Base-by-base conservation (phyloP, 2,888 invertebrate genomes). In the Nesidiocoris tenuis region DNA sequence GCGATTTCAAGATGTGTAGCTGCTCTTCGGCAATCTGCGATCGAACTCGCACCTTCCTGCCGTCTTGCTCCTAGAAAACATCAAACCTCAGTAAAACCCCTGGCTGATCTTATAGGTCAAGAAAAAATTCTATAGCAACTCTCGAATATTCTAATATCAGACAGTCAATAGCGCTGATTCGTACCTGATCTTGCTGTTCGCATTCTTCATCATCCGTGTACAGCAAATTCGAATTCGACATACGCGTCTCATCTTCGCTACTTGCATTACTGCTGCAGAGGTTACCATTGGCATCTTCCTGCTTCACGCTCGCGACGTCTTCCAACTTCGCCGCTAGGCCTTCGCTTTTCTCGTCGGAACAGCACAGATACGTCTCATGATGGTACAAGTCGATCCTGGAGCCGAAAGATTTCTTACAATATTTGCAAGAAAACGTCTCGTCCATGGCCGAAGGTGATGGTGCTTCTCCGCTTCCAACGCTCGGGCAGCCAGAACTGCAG, bases 11-110 rank as follows among this genome's bases (percentile, higher is more conserved):
- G 74, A 95, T 88, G 61, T 90, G 89, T 82, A 97, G 90, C 83
- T 98, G 98, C 82, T 96, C 95, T 82, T 98, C 98, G 61, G 93
- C 95, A 79, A 99, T 92, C 79, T 96, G 90, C 5, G 97, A 97
- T 76, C 98, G 88, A 0, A 96, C 96, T 80, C 98, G 88, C 16
- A 95, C 94, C 83, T 94, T 64, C 83, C 83, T 76, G 61, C 81
- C 78, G 77, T 82, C 78, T 79, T 81, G 78, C 74, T 82, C 82
- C 7, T 39, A n/a, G 39, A 39, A 39, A 39, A n/a, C n/a, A n/a
- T 39, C 39, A 39, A 39, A 12, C 39, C 39, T 7, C 39, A 39
- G 39, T 39, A n/a, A n/a, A n/a, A n/a, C n/a, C n/a, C n/a, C n/a
- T n/a, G n/a, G n/a, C n/a, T n/a, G n/a, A n/a, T n/a, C n/a, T n/a